Percentiles rank a stretch among this genome's conserved stretches.
Conservation (phyloP, 2,113 vertebrate species). For the Sylvia atricapilla region DNA sequence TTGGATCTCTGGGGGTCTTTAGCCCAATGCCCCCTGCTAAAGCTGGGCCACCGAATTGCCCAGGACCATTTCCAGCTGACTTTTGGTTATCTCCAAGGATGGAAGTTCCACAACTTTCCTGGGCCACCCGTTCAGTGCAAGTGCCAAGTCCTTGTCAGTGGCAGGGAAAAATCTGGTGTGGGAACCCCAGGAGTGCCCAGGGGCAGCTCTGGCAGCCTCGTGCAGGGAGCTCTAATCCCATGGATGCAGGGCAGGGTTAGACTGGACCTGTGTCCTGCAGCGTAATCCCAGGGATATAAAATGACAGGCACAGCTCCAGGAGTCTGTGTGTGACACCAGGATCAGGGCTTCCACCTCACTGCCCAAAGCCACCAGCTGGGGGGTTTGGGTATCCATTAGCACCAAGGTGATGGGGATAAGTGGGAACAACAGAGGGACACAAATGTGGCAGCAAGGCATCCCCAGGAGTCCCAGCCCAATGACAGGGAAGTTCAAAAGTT, state of each 20-base stretch:
- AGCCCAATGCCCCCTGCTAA: not conserved
- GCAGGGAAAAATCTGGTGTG: not conserved
- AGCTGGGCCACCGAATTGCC: not conserved
- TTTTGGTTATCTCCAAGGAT: not conserved
- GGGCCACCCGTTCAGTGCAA: not conserved
- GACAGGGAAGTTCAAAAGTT: not conserved
- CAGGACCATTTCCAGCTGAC: not conserved
- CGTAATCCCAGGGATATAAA: not conserved
- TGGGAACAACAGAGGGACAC: not conserved
- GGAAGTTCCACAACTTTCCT: not conserved
- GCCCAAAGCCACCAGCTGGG: not conserved
- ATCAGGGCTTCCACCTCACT: not conserved
- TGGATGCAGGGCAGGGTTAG: not conserved
- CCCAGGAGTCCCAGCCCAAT: not conserved
- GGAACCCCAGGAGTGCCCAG: not conserved
- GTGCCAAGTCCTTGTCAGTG: not conserved
- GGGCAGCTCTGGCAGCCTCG: not conserved
- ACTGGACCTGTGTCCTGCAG: accelerated
- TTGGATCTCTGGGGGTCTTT: not conserved
- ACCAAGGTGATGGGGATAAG: not conserved
- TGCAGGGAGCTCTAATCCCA: not conserved
- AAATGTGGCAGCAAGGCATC: not conserved
- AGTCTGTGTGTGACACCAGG: not conserved
- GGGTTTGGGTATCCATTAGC: not conserved
- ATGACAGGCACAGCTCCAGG: not conserved